Percentiles rank a stretch among this genome's conserved stretches.
These are phyloP conservation scores for Hirtodrosophila alboralis DNA, from an alignment of 2,888 invertebrate genomes.

Conservation along the genomic window DNA sequence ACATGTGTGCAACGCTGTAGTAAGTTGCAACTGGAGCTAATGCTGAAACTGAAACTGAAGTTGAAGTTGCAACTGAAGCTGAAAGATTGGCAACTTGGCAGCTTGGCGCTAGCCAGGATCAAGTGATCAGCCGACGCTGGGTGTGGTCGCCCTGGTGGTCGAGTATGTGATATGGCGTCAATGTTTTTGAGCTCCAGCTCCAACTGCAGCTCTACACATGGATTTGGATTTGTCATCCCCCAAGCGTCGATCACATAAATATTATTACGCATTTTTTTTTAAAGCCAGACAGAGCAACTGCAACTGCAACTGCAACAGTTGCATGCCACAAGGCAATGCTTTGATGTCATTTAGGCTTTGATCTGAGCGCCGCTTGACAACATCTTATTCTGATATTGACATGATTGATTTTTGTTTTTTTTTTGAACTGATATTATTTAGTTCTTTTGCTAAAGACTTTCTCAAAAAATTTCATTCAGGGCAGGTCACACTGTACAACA, in stretches of 20 bases:
- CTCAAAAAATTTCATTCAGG: conserved; percentile 75
- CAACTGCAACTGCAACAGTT: conserved; percentile 15
- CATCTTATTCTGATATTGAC: conserved; percentile 81
- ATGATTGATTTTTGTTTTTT: conserved; percentile 83
- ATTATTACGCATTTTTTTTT: conserved; percentile 70
- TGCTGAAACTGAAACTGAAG: too few relatives aligned
- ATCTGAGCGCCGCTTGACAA: conserved; percentile 73
- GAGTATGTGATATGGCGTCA: conserved; percentile 61
- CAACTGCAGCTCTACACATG: conserved; percentile 20
- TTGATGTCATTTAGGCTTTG: conserved; percentile 60
- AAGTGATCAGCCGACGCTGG: conserved; percentile 71
- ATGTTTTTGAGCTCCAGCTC: conserved; percentile 28
- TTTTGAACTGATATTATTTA: too few relatives aligned
- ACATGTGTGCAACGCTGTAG: conserved; percentile 72
- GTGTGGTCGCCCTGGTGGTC: conserved; percentile 67
- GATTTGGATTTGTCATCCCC: conserved; percentile 72
- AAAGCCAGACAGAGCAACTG: conserved; percentile 8
- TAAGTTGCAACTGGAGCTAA: conserved; percentile 19
- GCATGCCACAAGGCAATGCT: conserved; percentile 50
- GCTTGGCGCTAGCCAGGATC: conserved; percentile 65
- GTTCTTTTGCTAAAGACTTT: conserved; percentile 68
- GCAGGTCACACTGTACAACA: conserved; percentile 18
- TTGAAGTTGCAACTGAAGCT: conserved; percentile 20
- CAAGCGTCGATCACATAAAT: conserved; percentile 62
- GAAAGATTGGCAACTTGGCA: conserved; percentile 51